Base-by-base conservation (phyloP, 37 sponge, comb jelly and placozoan species). In the Chondrilla cf. caribensis region DNA sequence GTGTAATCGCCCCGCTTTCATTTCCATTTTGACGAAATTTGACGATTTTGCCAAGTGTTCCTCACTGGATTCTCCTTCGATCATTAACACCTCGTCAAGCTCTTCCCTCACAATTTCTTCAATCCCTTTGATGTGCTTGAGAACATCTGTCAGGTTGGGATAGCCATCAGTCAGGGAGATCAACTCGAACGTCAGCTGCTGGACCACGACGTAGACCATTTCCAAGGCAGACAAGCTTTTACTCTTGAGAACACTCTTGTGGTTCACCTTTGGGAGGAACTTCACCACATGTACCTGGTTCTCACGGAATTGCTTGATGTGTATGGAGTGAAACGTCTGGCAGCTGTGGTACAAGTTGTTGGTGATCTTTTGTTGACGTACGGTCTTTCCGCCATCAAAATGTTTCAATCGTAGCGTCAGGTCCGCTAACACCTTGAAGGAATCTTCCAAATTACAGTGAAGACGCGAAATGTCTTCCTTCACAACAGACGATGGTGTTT, bases 271-370 rank as follows among this genome's bases (percentile, higher is more conserved):
- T 9, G 92, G 88, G 7, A 85, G 77, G 22, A 82, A 19, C 26
- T 81, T 72, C 38, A 44, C 39, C 0, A 91, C 70, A 5, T 62
- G 47, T n/a, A 65, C 54, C 38, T 71, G 55, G 7, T 42, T 22
- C 1, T 21, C 21, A 2, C 88, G 78, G 64, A 87, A 91, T 36
- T 35, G 68, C 54, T 38, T 83, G 82, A 91, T 85, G 57, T 87
- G 78, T 25, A 85, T 85, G 22, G 62, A 44, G 79, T 91, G 87
- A 58, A 71, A 91, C 21, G 77, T 58, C 58, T 83, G 82, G 21
- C 44, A 78, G 0, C 87, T 83, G 0, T 76, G 35, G 47, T 70
- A 82, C 0, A 85, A 51, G 54, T 91, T 57, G 1, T 75, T 35
- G 33, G 72, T 81, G 17, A 91, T 57, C 33, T 38, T 82, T 21